These are phyloP conservation scores for Sarcophaga subvicina DNA, from an alignment of 2,888 invertebrate genomes.

Conservation along the genomic window DNA sequence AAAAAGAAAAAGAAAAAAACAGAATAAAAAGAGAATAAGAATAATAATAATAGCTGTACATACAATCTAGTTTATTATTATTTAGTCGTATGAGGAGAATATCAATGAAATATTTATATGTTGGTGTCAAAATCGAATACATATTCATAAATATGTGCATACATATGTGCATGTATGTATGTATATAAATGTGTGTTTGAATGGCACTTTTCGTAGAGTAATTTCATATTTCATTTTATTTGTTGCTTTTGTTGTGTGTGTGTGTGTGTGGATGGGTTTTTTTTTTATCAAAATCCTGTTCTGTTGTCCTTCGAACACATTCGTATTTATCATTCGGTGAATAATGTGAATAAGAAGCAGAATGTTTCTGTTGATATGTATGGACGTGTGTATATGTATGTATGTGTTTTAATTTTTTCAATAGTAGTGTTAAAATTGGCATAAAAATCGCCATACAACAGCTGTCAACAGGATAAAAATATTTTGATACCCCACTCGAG, in stretches of 20 bases:
- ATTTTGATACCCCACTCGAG: not conserved
- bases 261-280: not conserved
- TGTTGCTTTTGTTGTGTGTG: too few species aligned
- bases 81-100: conserved; percentile 4
- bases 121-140: conserved; percentile 40
- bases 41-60: too few species aligned
- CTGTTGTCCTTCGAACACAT: conserved; percentile 14
- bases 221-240: conserved; percentile 44
- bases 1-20: too few species aligned
- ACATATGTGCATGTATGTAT: not conserved
- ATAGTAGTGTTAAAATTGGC: conserved; percentile 2
- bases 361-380: too few species aligned
- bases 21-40: too few species aligned
- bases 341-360: not conserved
- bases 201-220: not conserved
- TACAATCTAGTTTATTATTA: too few species aligned
- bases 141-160: not conserved
- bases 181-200: not conserved
- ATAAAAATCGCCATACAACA: conserved; percentile 28
- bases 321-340: conserved; percentile 40
- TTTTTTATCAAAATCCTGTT: conserved; percentile 43
- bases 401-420: not conserved
- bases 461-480: conserved; percentile 29
- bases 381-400: too few species aligned
- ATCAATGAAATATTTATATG: conserved; percentile 45